A percentile compares a stretch with the other conserved stretches of the same genome.
Evolutionary conservation across 2,113 vertebrate genomes (phyloP).

Genomic region (Lepidothrix coronata): DNA sequence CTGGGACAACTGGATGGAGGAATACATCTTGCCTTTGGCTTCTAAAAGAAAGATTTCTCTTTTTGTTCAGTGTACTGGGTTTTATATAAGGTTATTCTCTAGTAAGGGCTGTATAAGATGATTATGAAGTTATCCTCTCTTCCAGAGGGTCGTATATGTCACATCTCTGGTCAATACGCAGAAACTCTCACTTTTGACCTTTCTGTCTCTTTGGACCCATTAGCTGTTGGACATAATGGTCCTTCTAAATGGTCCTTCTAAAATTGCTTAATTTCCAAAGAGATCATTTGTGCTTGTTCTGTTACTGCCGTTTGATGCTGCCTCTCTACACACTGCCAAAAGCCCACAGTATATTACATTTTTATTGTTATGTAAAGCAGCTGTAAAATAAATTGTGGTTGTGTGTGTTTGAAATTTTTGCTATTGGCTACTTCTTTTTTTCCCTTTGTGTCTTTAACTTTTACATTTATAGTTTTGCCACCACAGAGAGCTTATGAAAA

Average conservation of each 20-base stretch:
- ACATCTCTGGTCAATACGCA: not conserved
- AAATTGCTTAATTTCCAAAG: slow-evolving; percentile 28
- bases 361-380: slow-evolving; percentile 51
- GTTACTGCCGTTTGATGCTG: not conserved
- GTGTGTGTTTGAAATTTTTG: slow-evolving; percentile 18
- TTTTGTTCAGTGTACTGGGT: not conserved
- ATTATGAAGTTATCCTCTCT: not conserved
- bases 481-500: slow-evolving; percentile 43
- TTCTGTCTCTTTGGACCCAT: not conserved
- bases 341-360: not conserved
- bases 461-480: not conserved
- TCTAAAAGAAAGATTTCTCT: not conserved
- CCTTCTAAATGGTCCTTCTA: slow-evolving; percentile 1
- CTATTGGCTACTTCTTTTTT: slow-evolving; percentile 21
- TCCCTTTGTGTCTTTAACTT: not conserved
- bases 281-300: not conserved
- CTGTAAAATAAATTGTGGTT: slow-evolving; percentile 3
- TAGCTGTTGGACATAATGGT: not conserved
- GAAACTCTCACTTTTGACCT: not conserved
- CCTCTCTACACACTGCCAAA: not conserved
- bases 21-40: not conserved
- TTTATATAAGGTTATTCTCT: not conserved
- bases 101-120: not conserved
- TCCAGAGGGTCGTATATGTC: not conserved
- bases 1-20: not conserved